A percentile compares a stretch with the other conserved stretches of the same genome.
Evolutionary conservation across 2,113 vertebrate species (phyloP).

Genomic region (Agapornis roseicollis): DNA sequence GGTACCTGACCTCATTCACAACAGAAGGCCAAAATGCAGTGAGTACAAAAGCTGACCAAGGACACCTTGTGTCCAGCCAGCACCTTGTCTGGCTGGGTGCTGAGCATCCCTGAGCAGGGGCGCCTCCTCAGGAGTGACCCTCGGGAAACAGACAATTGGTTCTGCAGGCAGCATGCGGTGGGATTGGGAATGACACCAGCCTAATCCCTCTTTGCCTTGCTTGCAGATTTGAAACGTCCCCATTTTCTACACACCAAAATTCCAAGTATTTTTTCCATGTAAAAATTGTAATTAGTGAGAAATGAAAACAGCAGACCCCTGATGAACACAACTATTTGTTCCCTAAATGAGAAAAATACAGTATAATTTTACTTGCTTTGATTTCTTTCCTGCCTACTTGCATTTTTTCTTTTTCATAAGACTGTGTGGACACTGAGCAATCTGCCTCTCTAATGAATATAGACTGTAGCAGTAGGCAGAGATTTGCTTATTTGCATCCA

Average conservation of each 20-base stretch:
- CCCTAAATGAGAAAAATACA: neutral
- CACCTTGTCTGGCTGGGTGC: accelerated
- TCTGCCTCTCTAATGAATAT: constrained; percentile 41
- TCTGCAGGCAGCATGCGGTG: accelerated
- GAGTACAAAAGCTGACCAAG: neutral
- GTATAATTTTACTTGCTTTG: constrained; percentile 3
- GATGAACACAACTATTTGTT: neutral
- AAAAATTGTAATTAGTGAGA: neutral
- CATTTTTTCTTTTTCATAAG: neutral
- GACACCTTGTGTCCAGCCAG: no score
- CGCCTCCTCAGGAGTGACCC: accelerated
- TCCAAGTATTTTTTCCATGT: neutral
- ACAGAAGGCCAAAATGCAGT: neutral
- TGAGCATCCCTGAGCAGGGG: neutral
- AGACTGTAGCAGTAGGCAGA: neutral
- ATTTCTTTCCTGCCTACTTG: constrained; percentile 23
- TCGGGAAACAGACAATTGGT: accelerated
- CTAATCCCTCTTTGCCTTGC: accelerated
- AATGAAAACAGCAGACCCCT: neutral
- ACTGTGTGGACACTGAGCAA: neutral
- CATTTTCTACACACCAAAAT: neutral
- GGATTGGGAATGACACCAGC: neutral
- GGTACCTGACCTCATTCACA: neutral
- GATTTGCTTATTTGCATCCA: constrained; percentile 39
- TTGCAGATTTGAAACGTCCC: neutral